Percentiles rank a stretch among this genome's conserved stretches.
These are phyloP conservation scores for Phalloptychus januarius DNA, from an alignment of 2,797 vertebrate species.

Conservation along the genomic window DNA sequence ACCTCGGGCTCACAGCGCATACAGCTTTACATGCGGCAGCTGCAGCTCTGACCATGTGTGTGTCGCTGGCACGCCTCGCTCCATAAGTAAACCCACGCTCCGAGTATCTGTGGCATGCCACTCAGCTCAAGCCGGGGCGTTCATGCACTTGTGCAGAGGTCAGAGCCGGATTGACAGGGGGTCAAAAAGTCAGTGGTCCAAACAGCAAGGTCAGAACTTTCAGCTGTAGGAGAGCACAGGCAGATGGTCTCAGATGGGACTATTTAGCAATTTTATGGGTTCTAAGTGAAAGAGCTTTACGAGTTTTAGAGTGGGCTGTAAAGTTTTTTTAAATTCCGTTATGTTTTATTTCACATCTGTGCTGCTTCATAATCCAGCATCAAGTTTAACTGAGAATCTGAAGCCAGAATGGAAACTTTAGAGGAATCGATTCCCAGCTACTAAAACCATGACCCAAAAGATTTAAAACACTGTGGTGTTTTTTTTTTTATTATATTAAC, in stretches of 20 bases:
- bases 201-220: constrained; percentile 60
- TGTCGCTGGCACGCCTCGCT: constrained; percentile 62
- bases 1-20: constrained; percentile 62
- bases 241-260: constrained; percentile 22
- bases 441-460: not conserved
- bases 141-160: constrained; percentile 68
- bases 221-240: constrained; percentile 34
- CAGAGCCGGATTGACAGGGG: constrained; percentile 52
- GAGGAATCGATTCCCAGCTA: not conserved
- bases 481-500: not conserved
- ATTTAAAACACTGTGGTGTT: not conserved
- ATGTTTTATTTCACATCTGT: constrained; percentile 18
- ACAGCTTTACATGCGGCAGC: constrained; percentile 67
- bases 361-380: constrained; percentile 15
- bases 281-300: not conserved
- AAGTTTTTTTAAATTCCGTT: constrained; percentile 23
- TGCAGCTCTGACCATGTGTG: constrained; percentile 58
- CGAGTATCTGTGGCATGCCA: constrained; percentile 65
- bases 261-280: constrained; percentile 21
- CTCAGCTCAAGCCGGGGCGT: constrained; percentile 35
- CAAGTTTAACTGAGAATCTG: constrained; percentile 1
- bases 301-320: constrained; percentile 5
- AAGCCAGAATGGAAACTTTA: not conserved
- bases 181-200: constrained; percentile 53
- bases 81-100: constrained; percentile 71